Conservation (phyloP, 2,888 invertebrate genomes). For the Deroplatys truncata region DNA sequence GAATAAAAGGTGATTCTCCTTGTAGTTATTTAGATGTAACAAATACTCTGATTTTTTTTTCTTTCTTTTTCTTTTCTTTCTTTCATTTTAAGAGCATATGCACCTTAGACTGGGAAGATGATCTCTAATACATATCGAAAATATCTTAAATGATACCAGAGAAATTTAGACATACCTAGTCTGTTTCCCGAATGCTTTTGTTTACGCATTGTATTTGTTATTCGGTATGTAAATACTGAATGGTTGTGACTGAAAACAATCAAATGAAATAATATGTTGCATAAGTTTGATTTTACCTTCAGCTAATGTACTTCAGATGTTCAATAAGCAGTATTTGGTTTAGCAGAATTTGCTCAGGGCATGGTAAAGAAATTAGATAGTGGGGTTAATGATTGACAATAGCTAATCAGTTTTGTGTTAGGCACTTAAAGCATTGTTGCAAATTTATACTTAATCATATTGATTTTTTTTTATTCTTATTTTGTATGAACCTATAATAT, state of each 20-base stretch:
- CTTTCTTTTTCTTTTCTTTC: too few relatives aligned
- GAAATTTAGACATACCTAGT: neutral
- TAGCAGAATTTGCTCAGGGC: neutral
- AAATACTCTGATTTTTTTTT: neutral
- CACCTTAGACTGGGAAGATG: neutral
- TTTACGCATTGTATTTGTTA: neutral
- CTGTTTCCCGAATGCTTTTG: neutral
- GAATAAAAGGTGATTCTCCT: neutral
- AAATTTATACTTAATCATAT: neutral
- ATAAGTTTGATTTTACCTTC: neutral
- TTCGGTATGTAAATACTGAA: neutral
- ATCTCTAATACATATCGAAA: neutral
- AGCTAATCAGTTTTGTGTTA: neutral
- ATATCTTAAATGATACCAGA: neutral
- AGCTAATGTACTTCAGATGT: neutral
- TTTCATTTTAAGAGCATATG: neutral
- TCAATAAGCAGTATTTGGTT: too few relatives aligned
- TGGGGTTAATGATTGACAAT: neutral
- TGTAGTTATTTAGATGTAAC: neutral
- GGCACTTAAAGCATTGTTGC: neutral
- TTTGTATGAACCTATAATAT: neutral
- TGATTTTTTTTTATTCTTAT: neutral
- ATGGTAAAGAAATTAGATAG: neutral
- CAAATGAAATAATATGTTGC: neutral
- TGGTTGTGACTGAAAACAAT: neutral